Evolutionary conservation across 2,888 invertebrate species (phyloP), one percentile per base, ranked within the genome.

Genomic region (Melanostoma scalare): DNA sequence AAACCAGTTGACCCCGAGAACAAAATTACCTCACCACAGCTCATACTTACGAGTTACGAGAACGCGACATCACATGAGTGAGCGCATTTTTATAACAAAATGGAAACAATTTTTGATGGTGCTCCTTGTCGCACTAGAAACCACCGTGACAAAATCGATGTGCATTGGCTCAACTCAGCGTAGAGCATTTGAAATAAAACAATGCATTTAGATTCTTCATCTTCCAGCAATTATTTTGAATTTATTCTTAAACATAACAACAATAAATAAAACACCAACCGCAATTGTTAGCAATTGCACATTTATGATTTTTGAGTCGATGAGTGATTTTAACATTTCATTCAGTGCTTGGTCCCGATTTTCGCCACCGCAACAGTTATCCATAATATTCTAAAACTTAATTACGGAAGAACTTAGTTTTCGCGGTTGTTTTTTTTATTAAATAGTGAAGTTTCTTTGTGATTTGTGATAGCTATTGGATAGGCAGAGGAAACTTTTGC

Each of bases 261-360:
- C 88, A 67, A 88, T 75, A 86, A 90, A 90, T 74, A 90, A 88
- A 77, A 90, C 88, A 46, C 90, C 90, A 82, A 90, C 90, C 67
- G 90, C 90, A 78, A 90, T 89, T 9, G 89, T 89, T 79, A 90
- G 88, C 58, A 90, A 86, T 87, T 89, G 89, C 48, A 90, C 87
- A 77, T 89, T 90, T 75, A 90, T 89, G 46, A 90, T 87, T 87
- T 90, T 90, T 0, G 89, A 89, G 82, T 90, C 90, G 48, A 90
- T 88, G 72, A 90, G 86, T 55, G 90, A 86, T 81, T 89, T 89
- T 42, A 90, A 82, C 89, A 90, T 89, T 78, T 88, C 90, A 85
- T 89, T 88, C 58, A 90, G 86, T 52, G 90, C 87, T 79, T 90
- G 88, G 86, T 88, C 89, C 69, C 88, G 88, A 50, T 88, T 84